A percentile compares a stretch with the other conserved stretches of the same genome.
Evolutionary conservation across 2,113 vertebrate species (phyloP).

Genomic region (western clawed frog (Xenopus tropicalis)): UCB_Xtro_10.0 CM004449.2:45652001-45652500

Average conservation of each 20-base stretch:
- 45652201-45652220: constrained; percentile 17
- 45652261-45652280: constrained; percentile 8
- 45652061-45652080: no score
- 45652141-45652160: no score
- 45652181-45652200: not conserved
- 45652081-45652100: no score
- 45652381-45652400: constrained; percentile 27
- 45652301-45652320: constrained; percentile 16
- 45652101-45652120: no score
- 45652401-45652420: constrained; percentile 20
- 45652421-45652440: constrained; percentile 32
- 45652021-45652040: no score
- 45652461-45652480: not conserved
- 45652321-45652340: constrained; percentile 36
- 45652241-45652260: not conserved
- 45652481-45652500: constrained; percentile 8
- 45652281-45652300: not conserved
- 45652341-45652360: constrained; percentile 19
- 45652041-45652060: no score
- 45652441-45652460: constrained; percentile 30
- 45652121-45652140: no score
- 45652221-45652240: constrained; percentile 19
- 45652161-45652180: constrained; percentile 4
- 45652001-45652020: no score
- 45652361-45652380: constrained; percentile 38